A percentile compares a stretch with the other conserved stretches of the same genome.
Conservation (phyloP, 2,797 vertebrate species). For the Acanthurus lineatus region DNA sequence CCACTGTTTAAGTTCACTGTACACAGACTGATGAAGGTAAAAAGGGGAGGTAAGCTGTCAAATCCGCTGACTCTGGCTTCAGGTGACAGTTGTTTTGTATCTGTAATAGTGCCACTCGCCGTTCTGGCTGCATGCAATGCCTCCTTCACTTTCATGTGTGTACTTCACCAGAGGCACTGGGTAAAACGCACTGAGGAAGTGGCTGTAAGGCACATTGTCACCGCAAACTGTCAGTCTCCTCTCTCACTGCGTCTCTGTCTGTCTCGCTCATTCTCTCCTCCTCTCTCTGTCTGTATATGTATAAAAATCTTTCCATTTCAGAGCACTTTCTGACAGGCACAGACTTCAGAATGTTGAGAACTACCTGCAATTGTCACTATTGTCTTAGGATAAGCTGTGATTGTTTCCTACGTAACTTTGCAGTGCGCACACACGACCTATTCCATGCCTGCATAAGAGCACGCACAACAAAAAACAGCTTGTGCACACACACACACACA, state of each 20-base stretch:
- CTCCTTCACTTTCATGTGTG: constrained; percentile 74
- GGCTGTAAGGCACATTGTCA: constrained; percentile 74
- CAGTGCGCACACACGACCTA: not conserved
- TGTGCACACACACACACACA: not conserved
- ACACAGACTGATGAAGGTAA: constrained; percentile 46
- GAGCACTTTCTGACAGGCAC: constrained; percentile 70
- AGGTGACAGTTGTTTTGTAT: constrained; percentile 79
- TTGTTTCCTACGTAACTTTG: constrained; percentile 59
- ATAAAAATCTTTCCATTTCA: constrained; percentile 45
- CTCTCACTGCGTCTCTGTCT: constrained; percentile 56
- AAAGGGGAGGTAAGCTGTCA: constrained; percentile 56
- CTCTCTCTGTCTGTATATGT: constrained; percentile 30
- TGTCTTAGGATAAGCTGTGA: constrained; percentile 72
- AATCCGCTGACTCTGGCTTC: constrained; percentile 54
- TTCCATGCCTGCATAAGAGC: not conserved
- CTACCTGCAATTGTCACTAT: constrained; percentile 55
- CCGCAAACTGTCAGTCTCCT: constrained; percentile 70
- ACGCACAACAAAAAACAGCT: constrained; percentile 6
- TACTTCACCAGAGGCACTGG: constrained; percentile 74
- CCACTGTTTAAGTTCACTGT: constrained; percentile 52
- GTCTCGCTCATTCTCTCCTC: constrained; percentile 36
- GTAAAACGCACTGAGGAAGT: constrained; percentile 65
- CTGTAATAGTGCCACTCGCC: constrained; percentile 64
- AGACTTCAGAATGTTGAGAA: constrained; percentile 61
- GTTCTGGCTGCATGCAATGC: constrained; percentile 56